Evolutionary conservation across 1,140 invertebrate species (phyloP), one percentile per base, ranked within the genome.

Genomic region (Aporrectodea caliginosa): DNA sequence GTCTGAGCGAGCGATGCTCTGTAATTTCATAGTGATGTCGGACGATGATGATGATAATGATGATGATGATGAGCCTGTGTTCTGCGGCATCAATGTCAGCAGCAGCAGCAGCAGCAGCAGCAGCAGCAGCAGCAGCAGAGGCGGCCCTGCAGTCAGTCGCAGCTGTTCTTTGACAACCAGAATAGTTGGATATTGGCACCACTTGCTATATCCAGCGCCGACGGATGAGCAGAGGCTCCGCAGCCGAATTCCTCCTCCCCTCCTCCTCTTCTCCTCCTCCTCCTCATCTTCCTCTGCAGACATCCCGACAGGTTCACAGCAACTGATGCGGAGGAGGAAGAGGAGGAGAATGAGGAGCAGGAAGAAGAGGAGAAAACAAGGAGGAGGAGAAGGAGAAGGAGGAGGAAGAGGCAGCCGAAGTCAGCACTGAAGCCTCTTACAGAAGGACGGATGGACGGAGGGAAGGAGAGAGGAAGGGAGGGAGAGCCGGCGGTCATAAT

Each of bases 371-470:
- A 0, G 29, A 35, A 2, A 33, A 72, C 29, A 72, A 16, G 35
- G 35, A 1, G 69, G 33, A 33, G 70, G 33, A 72, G 77, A 73
- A 33, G 31, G 35, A 70, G 35, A 34, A 14, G 68, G 14, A 14
- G 35, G 29, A 6, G 70, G 27, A 6, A 12, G 70, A 70, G 71
- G 14, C 32, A 33, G 73, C 16, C 33, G 43, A 58, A 58, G 27
- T 43, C 43, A 12, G 72, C 0, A 74, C 29, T 43, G 6, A 30
- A n/a, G 70, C 22, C 29, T 32, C 22, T 16, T 16, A 16, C 27
- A 79, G 35, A 14, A 74, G 35, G 78, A 35, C 43, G 27, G 33
- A 32, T 35, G 31, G 29, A 14, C 69, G 69, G 69, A 16, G 35
- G n/a, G 68, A 27, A 75, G 0, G 69, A 1, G 43, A 22, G 22